phyloP scores from a whole-genome alignment of 1,140 invertebrate species.

The Drosophila auraria region DNA sequence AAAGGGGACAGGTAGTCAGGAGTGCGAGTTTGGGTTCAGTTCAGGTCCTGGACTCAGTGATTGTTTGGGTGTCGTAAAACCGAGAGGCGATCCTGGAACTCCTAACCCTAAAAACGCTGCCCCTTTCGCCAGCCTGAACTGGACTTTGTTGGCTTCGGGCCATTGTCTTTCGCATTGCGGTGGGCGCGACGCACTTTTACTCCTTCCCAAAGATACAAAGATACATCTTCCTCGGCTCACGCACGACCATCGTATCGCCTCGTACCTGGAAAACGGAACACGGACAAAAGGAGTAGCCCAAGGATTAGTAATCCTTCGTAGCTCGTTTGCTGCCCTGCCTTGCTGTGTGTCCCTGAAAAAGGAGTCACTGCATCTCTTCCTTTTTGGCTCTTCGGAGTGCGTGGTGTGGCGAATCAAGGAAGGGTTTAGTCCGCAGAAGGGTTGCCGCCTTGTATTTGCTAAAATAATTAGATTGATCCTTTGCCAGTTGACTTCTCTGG shows the following conservation, averaged over 20 bases:
- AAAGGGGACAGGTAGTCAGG: constrained; percentile 26
- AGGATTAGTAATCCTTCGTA: constrained; percentile 42
- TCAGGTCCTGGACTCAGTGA: constrained; percentile 1
- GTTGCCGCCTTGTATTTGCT: constrained; percentile 66
- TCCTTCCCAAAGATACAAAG: constrained; percentile 46
- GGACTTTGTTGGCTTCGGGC: constrained; percentile 33
- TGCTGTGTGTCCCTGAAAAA: constrained; percentile 19
- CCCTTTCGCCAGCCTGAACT: constrained; percentile 36
- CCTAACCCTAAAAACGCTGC: constrained; percentile 62
- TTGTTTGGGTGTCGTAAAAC: constrained; percentile 21
- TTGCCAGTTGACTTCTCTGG: constrained; percentile 47
- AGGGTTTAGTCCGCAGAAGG: constrained; percentile 43
- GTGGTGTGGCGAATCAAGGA: constrained; percentile 46
- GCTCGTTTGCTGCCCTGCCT: background rate
- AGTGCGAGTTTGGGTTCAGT: constrained; percentile 1
- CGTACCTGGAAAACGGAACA: constrained; percentile 42
- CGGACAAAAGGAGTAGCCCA: constrained; percentile 47
- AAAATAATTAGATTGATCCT: constrained; percentile 84
- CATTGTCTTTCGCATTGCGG: constrained; percentile 66
- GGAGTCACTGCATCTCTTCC: constrained; percentile 1
- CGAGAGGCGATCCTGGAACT: constrained; percentile 14
- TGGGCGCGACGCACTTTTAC: constrained; percentile 81
- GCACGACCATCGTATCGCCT: constrained; percentile 33
- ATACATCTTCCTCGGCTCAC: constrained; percentile 9
- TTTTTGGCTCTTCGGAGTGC: background rate